Base-by-base conservation (phyloP, 2,888 invertebrate genomes). In the Eustalomyia histrio region DNA sequence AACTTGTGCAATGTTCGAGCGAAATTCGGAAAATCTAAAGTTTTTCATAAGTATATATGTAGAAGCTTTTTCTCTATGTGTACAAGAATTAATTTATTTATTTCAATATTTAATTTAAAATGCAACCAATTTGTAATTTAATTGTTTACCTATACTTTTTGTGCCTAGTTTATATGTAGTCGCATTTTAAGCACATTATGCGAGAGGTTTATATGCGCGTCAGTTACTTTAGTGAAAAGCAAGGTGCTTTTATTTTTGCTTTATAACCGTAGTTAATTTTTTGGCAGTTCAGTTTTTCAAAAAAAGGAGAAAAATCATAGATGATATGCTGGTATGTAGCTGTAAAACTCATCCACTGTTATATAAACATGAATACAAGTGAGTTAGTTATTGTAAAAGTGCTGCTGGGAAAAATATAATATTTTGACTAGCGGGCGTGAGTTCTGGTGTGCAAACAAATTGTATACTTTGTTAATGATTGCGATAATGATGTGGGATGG, bases 201-300 rank as follows among this genome's bases (percentile, higher is more conserved):
- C 67, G 47, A 50, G 52, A 73, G 17, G 65, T 78, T 67, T 64
- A 73, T 78, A 61, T 68, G 72, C 74, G 73, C 74, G 39, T 76
- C 79, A 76, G 75, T 82, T 80, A 82, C 82, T 75, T 76, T 76
- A 50, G 52, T 78, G 73, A 82, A 82, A 47, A 47, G n/a, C 43
- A 71, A 79, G 14, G 69, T 71, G 43, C 63, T 76, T 73, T 80
- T 82, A 73, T 82, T 84, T 83, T 84, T 80, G 76, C 80, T 86
- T 85, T 85, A 86, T 85, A 80, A 67, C 84, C 85, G 85, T 84
- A 86, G 86, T 88, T 88, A 87, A 86, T 87, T 87, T 29, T 88
- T 85, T 84, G 85, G 83, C 83, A 85, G 73, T 33, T 67, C 72
- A 75, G 74, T 47, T 47, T 47, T 39, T 47, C 43, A 47, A n/a